Percentiles rank a stretch among this genome's conserved stretches.
These are phyloP conservation scores for Eilema caniola DNA, from an alignment of 2,888 invertebrate genomes.

Conservation along the genomic window DNA sequence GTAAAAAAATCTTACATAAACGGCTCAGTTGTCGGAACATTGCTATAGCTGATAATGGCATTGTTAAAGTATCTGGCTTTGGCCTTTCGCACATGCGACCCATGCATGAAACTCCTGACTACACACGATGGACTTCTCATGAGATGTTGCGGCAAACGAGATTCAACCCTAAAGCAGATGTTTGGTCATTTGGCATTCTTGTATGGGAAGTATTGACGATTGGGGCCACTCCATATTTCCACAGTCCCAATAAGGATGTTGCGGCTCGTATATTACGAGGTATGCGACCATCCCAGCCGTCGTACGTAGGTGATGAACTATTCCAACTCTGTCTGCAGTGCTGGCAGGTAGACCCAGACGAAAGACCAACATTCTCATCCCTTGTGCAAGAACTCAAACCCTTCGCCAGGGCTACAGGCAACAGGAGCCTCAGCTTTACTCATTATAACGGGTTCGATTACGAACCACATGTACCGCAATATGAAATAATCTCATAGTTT, in stretches of 20 bases:
- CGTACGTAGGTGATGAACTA: conserved; percentile 91
- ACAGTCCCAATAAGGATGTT: conserved; percentile 89
- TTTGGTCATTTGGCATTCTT: conserved; percentile 94
- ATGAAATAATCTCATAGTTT: conserved; percentile 76
- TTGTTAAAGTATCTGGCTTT: conserved; percentile 91
- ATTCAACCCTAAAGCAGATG: conserved; percentile 91
- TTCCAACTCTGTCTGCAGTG: conserved; percentile 94
- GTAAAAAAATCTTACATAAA: conserved; percentile 90
- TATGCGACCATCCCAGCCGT: conserved; percentile 90
- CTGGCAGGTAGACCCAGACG: conserved; percentile 94
- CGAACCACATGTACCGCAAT: conserved; percentile 79
- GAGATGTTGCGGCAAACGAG: conserved; percentile 91
- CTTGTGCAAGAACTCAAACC: conserved; percentile 82
- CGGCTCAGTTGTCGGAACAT: conserved; percentile 91
- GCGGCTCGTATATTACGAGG: conserved; percentile 90
- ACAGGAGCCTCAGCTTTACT: conserved; percentile 77
- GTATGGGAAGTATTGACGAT: conserved; percentile 94
- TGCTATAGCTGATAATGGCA: conserved; percentile 88
- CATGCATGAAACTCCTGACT: conserved; percentile 89
- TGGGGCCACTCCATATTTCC: conserved; percentile 92
- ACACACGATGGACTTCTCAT: conserved; percentile 92
- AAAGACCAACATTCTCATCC: conserved; percentile 91
- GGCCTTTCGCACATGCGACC: conserved; percentile 90
- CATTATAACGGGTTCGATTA: conserved; percentile 80
- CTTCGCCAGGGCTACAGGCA: conserved; percentile 69